These are phyloP conservation scores for Andrena praecox DNA, from an alignment of 2,888 invertebrate species.

Conservation along the genomic window DNA sequence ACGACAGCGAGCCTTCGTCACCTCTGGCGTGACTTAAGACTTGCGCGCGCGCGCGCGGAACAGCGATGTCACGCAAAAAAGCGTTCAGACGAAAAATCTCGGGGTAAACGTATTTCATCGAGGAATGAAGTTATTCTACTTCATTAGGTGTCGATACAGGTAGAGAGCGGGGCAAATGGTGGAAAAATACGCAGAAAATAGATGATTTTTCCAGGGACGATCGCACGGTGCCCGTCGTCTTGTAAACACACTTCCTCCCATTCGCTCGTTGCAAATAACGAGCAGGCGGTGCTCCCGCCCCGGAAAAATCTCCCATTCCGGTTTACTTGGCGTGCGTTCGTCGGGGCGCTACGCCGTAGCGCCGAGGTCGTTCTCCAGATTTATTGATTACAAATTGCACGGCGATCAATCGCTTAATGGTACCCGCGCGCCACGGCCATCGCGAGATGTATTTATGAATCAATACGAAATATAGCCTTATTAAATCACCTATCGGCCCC, in stretches of 20 bases:
- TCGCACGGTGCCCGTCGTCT: neutral
- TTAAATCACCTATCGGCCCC: conserved; percentile 75
- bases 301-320: conserved; percentile 66
- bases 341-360: conserved; percentile 37
- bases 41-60: neutral
- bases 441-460: conserved; percentile 77
- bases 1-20: neutral
- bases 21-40: neutral
- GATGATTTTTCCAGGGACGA: conserved; percentile 10
- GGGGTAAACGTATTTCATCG: neutral
- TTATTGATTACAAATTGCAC: conserved; percentile 80
- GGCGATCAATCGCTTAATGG: conserved; percentile 78
- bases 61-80: conserved; percentile 4
- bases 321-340: conserved; percentile 53
- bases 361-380: conserved; percentile 72
- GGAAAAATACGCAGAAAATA: conserved; percentile 19
- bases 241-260: conserved; percentile 28
- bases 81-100: neutral
- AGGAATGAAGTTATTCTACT: conserved; percentile 25
- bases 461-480: conserved; percentile 76
- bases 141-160: conserved; percentile 16
- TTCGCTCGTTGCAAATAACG: conserved; percentile 59
- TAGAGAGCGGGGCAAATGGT: neutral
- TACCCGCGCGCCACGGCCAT: conserved; percentile 60
- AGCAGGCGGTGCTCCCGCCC: conserved; percentile 38